These are phyloP conservation scores for Sylvia borin DNA, from an alignment of 2,797 vertebrate species.

Conservation along the genomic window DNA sequence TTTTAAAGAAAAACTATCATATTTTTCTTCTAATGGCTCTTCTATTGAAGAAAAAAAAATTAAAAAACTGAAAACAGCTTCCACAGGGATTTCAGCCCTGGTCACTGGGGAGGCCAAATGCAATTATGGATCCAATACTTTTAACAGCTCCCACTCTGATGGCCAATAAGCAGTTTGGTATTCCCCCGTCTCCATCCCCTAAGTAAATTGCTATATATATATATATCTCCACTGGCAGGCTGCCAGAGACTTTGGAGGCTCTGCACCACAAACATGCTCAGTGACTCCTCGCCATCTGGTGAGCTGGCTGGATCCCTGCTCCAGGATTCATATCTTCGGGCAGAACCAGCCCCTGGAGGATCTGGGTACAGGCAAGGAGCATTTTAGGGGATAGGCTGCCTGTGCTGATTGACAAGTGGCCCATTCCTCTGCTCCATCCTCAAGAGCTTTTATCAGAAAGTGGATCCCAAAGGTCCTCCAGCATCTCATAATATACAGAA, in stretches of 20 bases:
- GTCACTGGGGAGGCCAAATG: slow-evolving; percentile 33
- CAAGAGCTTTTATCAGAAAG: neutral
- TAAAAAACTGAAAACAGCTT: slow-evolving; percentile 1
- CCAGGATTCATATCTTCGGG: neutral
- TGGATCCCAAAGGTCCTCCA: neutral
- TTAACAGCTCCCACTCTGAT: slow-evolving; percentile 33
- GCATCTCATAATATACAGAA: neutral
- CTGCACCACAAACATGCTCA: slow-evolving; percentile 37
- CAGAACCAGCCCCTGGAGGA: neutral
- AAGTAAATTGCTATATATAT: slow-evolving; percentile 36
- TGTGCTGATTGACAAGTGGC: neutral
- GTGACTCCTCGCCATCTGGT: slow-evolving; percentile 49
- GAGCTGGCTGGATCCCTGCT: slow-evolving; percentile 28
- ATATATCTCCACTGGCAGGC: neutral
- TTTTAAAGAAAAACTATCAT: slow-evolving; percentile 22
- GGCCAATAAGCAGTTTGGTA: slow-evolving; percentile 51
- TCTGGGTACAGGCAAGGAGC: neutral
- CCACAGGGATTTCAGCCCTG: neutral
- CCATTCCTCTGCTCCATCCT: neutral
- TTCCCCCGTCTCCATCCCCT: slow-evolving; percentile 12
- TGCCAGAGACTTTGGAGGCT: slow-evolving; percentile 29
- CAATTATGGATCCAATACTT: slow-evolving; percentile 54
- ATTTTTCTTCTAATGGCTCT: neutral
- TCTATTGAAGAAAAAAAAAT: neutral
- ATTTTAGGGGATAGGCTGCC: neutral